phyloP scores from a whole-genome alignment of 2,113 vertebrate genomes.

The Pterocles orientalis region DNA sequence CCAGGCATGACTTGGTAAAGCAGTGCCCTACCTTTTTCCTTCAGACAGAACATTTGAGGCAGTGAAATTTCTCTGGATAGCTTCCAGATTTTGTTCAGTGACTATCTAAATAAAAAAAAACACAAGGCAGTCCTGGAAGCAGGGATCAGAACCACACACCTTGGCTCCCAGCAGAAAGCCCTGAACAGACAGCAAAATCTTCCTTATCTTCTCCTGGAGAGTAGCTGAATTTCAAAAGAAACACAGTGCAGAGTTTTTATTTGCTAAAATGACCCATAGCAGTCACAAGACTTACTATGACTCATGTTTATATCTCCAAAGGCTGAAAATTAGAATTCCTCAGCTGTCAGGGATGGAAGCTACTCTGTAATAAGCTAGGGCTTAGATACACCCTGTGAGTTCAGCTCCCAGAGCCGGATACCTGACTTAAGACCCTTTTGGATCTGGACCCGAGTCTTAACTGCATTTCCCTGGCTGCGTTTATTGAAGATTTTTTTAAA shows the following conservation, averaged over 20 bases:
- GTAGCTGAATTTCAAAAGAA: not conserved
- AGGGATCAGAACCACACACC: not conserved
- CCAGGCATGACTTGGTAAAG: not conserved
- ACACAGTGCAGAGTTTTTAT: not conserved
- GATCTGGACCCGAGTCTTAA: not conserved
- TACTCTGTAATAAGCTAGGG: not conserved
- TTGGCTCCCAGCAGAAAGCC: not conserved
- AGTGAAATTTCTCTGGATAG: not conserved
- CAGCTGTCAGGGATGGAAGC: not conserved
- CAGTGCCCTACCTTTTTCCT: not conserved
- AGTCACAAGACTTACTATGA: slow-evolving; percentile 17
- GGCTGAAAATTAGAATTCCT: slow-evolving; percentile 13
- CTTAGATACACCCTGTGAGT: not conserved
- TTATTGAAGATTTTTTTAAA: not conserved
- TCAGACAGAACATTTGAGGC: not conserved
- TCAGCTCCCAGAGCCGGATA: not conserved
- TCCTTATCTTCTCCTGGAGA: slow-evolving; percentile 11
- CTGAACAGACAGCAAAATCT: not conserved
- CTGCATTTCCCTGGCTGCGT: not conserved
- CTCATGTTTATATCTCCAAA: not conserved
- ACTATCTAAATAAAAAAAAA: not conserved
- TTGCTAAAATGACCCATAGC: slow-evolving; percentile 15
- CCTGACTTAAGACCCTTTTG: not conserved
- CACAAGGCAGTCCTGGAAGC: not conserved
- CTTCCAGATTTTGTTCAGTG: not conserved